Evolutionary conservation across 1,140 invertebrate genomes (phyloP), one percentile per base, ranked within the genome.

Genomic region (Drosophila asahinai): DNA sequence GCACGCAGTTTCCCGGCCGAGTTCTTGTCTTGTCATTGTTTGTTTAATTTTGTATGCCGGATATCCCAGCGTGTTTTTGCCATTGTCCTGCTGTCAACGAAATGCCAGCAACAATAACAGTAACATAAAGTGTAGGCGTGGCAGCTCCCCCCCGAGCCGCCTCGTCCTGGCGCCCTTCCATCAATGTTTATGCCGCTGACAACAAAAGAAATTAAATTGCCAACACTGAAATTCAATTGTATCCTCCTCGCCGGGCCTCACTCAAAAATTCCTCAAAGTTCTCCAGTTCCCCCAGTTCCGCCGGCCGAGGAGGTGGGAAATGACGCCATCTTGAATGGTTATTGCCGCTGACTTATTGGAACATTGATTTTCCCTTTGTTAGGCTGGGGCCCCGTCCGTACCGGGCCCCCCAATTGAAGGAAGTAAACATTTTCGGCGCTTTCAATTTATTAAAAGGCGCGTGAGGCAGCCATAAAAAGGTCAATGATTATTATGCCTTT

Each of bases 191-290:
- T 90, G 86, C 79, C 81, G 67, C 54, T 86, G 86, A 86, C 86
- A 89, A 89, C 86, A 89, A 89, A 89, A 89, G 86, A 89, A 89
- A 89, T 89, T 89, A 86, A 89, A 89, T 89, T 90, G 81, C 81
- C 78, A 90, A 81, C 84, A 90, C 81, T 86, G 86, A 90, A 87
- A 86, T 84, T 89, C 86, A 89, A 89, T 90, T 89, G 81, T 84
- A 84, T 81, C 81, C 65, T 64, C 61, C 54, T 59, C 55, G 33
- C 22, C 64, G 68, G 62, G 65, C 63, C 48, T 38, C 68, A 78
- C 81, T 84, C 70, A 74, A 86, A 57, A 84, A 86, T 66, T 86
- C 80, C 42, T 78, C 60, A 78, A 81, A 74, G 42, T 52, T 45
- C 5, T 11, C 36, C 25, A 17, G 33, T 9, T 9, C 33, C 33